Conservation (phyloP, 2,888 invertebrate species). For the Mimachlamys varia region DNA sequence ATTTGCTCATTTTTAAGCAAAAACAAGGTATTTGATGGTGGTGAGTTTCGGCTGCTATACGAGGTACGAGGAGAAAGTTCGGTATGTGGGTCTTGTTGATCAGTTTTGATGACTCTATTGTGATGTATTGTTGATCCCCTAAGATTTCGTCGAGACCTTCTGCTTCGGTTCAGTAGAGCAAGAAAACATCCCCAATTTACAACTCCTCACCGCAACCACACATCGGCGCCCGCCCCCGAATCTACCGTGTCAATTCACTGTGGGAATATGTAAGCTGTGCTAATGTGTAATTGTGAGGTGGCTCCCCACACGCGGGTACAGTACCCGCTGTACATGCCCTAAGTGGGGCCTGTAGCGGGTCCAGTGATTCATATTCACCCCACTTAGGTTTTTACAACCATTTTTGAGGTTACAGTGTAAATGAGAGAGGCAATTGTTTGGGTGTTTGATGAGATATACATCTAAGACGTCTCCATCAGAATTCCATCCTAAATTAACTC, state of each 20-base stretch:
- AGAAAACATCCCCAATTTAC: constrained; percentile 31
- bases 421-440: background rate
- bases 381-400: constrained; percentile 1
- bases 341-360: background rate
- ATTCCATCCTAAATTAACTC: background rate
- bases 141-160: constrained; percentile 1
- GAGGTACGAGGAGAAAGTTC: background rate
- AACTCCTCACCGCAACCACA: constrained; percentile 20
- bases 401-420: constrained; percentile 29
- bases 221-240: constrained; percentile 15
- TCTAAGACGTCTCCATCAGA: background rate
- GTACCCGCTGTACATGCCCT: background rate
- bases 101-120: constrained; percentile 28
- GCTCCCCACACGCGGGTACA: background rate
- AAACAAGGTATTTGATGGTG: background rate
- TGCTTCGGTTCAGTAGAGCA: background rate
- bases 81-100: background rate
- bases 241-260: background rate
- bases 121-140: background rate
- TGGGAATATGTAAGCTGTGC: background rate
- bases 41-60: background rate
- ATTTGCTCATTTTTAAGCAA: background rate
- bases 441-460: background rate
- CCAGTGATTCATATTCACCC: background rate
- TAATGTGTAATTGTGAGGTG: background rate